These are phyloP conservation scores for Chrysina gloriosa DNA, from an alignment of 2,888 invertebrate genomes.

Conservation along the genomic window DNA sequence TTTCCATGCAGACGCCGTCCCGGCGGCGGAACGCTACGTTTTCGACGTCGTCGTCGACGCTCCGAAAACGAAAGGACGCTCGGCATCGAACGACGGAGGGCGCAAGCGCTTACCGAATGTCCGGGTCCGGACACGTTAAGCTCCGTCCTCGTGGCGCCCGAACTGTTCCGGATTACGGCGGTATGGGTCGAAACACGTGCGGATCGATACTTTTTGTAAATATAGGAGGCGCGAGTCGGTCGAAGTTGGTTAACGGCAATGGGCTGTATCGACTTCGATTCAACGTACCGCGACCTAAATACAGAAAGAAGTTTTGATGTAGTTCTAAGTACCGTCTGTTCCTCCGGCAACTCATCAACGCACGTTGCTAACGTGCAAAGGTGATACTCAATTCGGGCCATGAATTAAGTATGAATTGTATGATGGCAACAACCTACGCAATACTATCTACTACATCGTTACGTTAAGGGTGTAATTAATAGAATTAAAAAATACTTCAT, in stretches of 20 bases:
- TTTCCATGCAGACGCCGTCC: conserved; percentile 9
- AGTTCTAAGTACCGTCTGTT: too few relatives aligned
- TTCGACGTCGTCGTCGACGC: not conserved
- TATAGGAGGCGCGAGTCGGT: not conserved
- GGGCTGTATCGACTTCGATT: conserved; percentile 32
- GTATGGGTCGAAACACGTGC: conserved; percentile 37
- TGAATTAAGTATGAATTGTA: too few relatives aligned
- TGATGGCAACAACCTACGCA: too few relatives aligned
- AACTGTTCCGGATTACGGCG: conserved; percentile 48
- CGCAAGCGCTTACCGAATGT: conserved; percentile 56
- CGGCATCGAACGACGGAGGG: conserved; percentile 26
- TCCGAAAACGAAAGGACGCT: conserved; percentile 16
- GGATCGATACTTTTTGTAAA: conserved; percentile 38
- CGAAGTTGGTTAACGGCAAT: not conserved
- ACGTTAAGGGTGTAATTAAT: too few relatives aligned
- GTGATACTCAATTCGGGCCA: too few relatives aligned
- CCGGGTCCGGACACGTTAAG: conserved; percentile 58
- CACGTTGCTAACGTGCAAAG: too few relatives aligned
- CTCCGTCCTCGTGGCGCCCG: conserved; percentile 32
- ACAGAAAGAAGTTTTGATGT: conserved; percentile 40
- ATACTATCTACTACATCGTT: too few relatives aligned
- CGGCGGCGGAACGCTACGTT: not conserved
- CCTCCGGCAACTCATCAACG: too few relatives aligned
- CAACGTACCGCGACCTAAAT: conserved; percentile 35
- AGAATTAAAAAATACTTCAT: too few relatives aligned